Evolutionary conservation across 2,797 vertebrate species (phyloP).

Genomic region (Pogonophryne albipinna): DNA sequence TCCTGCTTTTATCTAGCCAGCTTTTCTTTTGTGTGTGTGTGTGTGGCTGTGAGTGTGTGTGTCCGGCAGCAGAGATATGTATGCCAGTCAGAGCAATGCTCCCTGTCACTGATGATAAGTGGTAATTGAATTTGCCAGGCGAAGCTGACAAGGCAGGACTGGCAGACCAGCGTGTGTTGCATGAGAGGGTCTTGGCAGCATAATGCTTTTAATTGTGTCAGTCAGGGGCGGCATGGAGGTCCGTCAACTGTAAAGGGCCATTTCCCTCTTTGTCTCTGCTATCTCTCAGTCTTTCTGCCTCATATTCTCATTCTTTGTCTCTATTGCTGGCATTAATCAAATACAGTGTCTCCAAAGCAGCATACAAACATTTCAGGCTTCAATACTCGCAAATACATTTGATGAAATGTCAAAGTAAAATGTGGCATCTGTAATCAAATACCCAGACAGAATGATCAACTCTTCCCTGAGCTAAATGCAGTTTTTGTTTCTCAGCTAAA

Average conservation of each 20-base stretch:
- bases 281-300: neutral
- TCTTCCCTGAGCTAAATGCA: too few relatives aligned
- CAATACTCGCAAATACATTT: too few relatives aligned
- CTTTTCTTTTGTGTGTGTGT: neutral
- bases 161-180: slow-evolving; percentile 38
- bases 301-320: neutral
- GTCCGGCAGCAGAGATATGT: slow-evolving; percentile 37
- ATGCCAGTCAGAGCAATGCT: slow-evolving; percentile 55
- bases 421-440: too few relatives aligned
- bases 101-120: slow-evolving; percentile 68
- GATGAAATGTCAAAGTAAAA: too few relatives aligned
- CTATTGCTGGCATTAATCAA: neutral
- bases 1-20: slow-evolving; percentile 11
- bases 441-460: too few relatives aligned
- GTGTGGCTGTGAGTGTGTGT: neutral
- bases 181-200: slow-evolving; percentile 47
- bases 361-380: too few relatives aligned
- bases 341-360: too few relatives aligned
- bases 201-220: slow-evolving; percentile 57
- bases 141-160: slow-evolving; percentile 47
- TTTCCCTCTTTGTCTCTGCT: slow-evolving; percentile 23
- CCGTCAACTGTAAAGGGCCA: slow-evolving; percentile 12
- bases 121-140: slow-evolving; percentile 69
- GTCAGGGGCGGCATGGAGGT: slow-evolving; percentile 40
- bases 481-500: too few relatives aligned